These are phyloP conservation scores for Acronicta leporina DNA, from an alignment of 2,888 invertebrate species.

Conservation along the genomic window DNA sequence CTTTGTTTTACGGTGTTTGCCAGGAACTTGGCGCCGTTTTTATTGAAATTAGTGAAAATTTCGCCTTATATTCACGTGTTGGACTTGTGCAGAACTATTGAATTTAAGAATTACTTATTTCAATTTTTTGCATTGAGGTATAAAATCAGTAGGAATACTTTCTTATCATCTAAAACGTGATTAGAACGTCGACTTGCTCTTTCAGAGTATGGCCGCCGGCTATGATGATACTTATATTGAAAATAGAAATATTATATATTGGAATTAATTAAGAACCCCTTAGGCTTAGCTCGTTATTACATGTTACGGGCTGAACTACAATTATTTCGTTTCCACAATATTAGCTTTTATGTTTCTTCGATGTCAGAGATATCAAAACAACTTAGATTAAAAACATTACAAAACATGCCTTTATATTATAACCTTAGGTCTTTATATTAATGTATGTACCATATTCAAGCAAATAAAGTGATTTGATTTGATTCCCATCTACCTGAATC, in stretches of 20 bases:
- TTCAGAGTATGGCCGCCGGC: not conserved
- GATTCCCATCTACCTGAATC: too few relatives aligned
- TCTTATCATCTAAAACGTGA: not conserved
- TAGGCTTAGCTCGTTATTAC: too few relatives aligned
- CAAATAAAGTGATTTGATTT: too few relatives aligned
- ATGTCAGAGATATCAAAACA: too few relatives aligned
- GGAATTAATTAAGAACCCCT: too few relatives aligned
- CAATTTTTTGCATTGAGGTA: not conserved
- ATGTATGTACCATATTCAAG: too few relatives aligned
- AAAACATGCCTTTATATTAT: too few relatives aligned
- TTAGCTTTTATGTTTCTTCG: too few relatives aligned
- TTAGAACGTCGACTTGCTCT: not conserved
- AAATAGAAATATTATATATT: too few relatives aligned
- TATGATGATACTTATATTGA: not conserved
- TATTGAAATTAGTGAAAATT: constrained; percentile 46
- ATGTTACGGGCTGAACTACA: not conserved
- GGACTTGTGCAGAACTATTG: constrained; percentile 8
- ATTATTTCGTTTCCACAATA: not conserved
- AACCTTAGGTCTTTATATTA: too few relatives aligned
- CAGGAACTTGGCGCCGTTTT: constrained; percentile 33
- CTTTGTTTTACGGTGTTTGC: constrained; percentile 46
- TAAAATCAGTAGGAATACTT: too few relatives aligned
- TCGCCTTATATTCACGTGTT: constrained; percentile 27
- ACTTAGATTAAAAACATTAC: too few relatives aligned
- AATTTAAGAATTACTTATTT: constrained; percentile 1